A percentile compares a stretch with the other conserved stretches of the same genome.
Evolutionary conservation across 2,113 vertebrate genomes (phyloP).

Genomic region (Aplodontia rufa): DNA sequence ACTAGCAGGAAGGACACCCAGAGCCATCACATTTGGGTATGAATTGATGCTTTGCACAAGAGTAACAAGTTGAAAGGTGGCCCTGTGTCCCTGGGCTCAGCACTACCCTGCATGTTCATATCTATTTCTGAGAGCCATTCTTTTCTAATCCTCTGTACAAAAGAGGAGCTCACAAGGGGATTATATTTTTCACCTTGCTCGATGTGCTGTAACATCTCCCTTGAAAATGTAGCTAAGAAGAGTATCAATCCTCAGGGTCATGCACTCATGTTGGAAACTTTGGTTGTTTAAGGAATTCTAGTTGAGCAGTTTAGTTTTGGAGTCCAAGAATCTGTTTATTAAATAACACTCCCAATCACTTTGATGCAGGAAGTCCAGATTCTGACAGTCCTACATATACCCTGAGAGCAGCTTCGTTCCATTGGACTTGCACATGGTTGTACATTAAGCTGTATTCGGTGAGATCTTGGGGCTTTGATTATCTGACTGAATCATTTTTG

Average conservation of each 20-base stretch:
- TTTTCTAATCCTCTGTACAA: background rate
- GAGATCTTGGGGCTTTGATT: background rate
- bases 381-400: background rate
- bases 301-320: background rate
- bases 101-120: too few relatives aligned
- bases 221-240: background rate
- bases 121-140: background rate
- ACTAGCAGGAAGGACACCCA: background rate
- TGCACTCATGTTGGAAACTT: background rate
- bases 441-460: background rate
- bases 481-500: background rate
- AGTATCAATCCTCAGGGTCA: too few relatives aligned
- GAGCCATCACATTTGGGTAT: background rate
- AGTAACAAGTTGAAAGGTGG: too few relatives aligned
- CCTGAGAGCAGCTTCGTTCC: too few relatives aligned
- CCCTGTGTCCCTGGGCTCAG: background rate
- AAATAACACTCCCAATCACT: background rate
- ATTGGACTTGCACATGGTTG: background rate
- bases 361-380: too few relatives aligned
- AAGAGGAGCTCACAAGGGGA: rapidly evolving
- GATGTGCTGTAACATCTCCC: background rate
- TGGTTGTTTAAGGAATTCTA: background rate
- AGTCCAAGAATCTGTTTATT: background rate
- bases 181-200: background rate
- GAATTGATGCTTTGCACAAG: background rate